Conservation (phyloP, 2,113 vertebrate genomes). For the Cephalopholis sonnerati region DNA sequence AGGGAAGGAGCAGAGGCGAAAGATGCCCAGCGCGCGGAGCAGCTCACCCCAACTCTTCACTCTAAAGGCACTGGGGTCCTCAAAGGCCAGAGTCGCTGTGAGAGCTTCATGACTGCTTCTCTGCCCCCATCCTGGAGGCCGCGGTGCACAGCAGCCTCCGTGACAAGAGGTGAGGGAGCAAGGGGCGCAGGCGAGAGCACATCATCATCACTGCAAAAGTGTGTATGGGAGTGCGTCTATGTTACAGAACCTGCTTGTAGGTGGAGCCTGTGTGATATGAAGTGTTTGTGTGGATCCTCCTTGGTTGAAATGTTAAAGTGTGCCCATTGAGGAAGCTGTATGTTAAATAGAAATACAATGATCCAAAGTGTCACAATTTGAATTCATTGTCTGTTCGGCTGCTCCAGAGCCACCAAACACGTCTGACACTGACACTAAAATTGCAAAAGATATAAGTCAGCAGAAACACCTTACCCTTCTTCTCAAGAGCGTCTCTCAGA, state of each 20-base stretch:
- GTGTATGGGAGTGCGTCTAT: neutral
- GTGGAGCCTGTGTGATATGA: neutral
- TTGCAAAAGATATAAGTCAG: neutral
- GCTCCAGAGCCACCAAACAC: neutral
- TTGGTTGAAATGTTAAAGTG: neutral
- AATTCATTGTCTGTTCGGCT: neutral
- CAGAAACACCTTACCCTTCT: constrained; percentile 26
- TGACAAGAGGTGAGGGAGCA: constrained; percentile 47
- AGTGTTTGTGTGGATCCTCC: too few relatives aligned
- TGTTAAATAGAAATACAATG: neutral
- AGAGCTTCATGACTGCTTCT: constrained; percentile 12
- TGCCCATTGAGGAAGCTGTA: neutral
- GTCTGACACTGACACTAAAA: neutral
- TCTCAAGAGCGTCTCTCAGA: neutral
- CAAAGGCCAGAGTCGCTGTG: constrained; percentile 70
- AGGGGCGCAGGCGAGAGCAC: constrained; percentile 51
- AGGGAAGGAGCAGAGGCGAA: constrained; percentile 85
- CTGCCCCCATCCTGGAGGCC: constrained; percentile 19
- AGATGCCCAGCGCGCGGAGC: constrained; percentile 82
- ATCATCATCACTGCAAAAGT: constrained; percentile 47
- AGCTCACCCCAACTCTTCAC: constrained; percentile 85
- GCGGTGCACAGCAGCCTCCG: constrained; percentile 55
- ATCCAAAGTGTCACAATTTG: neutral
- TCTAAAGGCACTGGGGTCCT: constrained; percentile 84
- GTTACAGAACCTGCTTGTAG: neutral